Base-by-base conservation (phyloP, 2,888 invertebrate genomes). In the Diarsia dahlii region DNA sequence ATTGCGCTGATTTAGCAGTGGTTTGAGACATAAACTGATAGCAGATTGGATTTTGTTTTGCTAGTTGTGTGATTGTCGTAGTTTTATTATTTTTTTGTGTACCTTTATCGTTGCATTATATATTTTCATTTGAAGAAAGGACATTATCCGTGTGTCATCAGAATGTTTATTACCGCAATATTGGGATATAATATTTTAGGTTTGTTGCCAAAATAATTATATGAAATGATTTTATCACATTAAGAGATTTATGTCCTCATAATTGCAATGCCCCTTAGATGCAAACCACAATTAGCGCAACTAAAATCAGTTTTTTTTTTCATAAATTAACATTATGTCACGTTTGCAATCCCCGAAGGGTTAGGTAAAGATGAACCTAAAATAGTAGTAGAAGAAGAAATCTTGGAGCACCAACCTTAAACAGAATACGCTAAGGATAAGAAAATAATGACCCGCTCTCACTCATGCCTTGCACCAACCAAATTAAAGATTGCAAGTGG, bases 401-500 rank as follows among this genome's bases (percentile, higher is more conserved):
- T 28, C 28, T 28, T 28, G 28, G 28, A 28, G 28, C 28, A 28
- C 39, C 39, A 39, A 39, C 39, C 39, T 39, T 39, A 39, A 39
- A 62, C 20, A 39, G 39, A 62, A 20, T 5, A 39, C 2, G 2
- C 2, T 20, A 62, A 20, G 2, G 5, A 39, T 20, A 62, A 39
- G n/a, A 39, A 23, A 52, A 9, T 4, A 28, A 54, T 5, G 1
- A 20, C 9, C 34, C 72, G 73, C 76, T 62, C 3, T 6, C 60
- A 0, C 71, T 66, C 58, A 46, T n/a, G 45, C 20, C 68, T 74
- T 72, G 62, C 9, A 62, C 79, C 56, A 8, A n/a, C 71, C 76
- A 74, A 85, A 82, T 80, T 81, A 84, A 87, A 88, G 82, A 85
- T 88, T 84, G 82, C 71, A 84, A 86, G 86, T 84, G 78, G 85